These are phyloP conservation scores for Tetranychus urticae DNA, from an alignment of 1,140 invertebrate genomes.

Conservation along the genomic window DNA sequence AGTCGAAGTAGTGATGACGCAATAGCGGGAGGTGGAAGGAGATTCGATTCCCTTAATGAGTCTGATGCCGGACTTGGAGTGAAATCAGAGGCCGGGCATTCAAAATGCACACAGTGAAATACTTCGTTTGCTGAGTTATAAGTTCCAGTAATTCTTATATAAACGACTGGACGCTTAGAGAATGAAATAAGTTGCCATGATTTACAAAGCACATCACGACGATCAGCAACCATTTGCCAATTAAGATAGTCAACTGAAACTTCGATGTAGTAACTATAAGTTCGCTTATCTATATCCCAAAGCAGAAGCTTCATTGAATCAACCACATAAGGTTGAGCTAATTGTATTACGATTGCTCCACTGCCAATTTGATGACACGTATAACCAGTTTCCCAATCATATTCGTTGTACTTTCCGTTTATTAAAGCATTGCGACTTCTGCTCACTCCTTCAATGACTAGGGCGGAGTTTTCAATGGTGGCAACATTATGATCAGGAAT, in stretches of 20 bases:
- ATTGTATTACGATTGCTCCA: conserved; percentile 68
- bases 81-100: conserved; percentile 30
- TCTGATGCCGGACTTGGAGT: too few relatives aligned
- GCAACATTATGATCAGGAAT: conserved; percentile 76
- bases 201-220: conserved; percentile 67
- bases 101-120: conserved; percentile 93
- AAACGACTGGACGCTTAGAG: conserved; percentile 56
- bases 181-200: conserved; percentile 94
- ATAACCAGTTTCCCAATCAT: conserved; percentile 96
- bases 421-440: conserved; percentile 70
- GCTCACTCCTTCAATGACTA: conserved; percentile 81
- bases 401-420: conserved; percentile 76
- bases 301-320: conserved; percentile 77
- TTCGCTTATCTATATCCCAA: conserved; percentile 78
- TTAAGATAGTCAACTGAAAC: conserved; percentile 85
- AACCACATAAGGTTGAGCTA: conserved; percentile 67
- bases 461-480: conserved; percentile 57
- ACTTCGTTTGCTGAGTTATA: conserved; percentile 94
- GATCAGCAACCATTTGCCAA: conserved; percentile 77
- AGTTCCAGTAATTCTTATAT: conserved; percentile 61
- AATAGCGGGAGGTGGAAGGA: too few relatives aligned
- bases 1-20: too few relatives aligned
- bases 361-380: conserved; percentile 94
- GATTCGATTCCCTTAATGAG: too few relatives aligned
- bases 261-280: conserved; percentile 89